phyloP scores from a whole-genome alignment of 1,140 invertebrate genomes.

The Lepidurus arcticus region DNA sequence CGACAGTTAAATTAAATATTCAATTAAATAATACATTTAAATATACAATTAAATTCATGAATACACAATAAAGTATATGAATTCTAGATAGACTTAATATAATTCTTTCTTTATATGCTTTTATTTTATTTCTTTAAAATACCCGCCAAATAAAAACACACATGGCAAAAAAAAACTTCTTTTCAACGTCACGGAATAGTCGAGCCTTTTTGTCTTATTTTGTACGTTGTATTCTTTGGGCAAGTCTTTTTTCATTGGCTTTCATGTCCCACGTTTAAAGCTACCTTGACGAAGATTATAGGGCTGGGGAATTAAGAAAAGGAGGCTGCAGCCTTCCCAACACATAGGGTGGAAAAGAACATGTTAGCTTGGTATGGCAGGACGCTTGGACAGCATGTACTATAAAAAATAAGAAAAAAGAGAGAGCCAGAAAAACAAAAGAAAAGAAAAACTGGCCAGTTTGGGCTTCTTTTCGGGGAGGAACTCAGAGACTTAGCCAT shows the following conservation, averaged over 20 bases:
- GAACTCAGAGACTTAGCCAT: too few relatives aligned
- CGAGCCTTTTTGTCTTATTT: neutral
- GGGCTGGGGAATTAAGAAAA: constrained; percentile 7
- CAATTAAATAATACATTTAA: too few relatives aligned
- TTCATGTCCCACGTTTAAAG: neutral
- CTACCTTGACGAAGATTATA: constrained; percentile 22
- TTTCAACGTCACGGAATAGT: neutral
- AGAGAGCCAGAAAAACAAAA: neutral
- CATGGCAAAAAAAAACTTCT: neutral
- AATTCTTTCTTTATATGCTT: neutral
- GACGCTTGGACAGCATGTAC: neutral
- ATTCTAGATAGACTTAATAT: too few relatives aligned
- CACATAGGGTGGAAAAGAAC: constrained; percentile 18
- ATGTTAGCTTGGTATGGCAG: constrained; percentile 5
- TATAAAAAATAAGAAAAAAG: too few relatives aligned
- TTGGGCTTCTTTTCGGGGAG: neutral
- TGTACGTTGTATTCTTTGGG: neutral
- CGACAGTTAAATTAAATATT: too few relatives aligned
- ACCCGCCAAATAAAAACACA: neutral
- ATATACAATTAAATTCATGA: too few relatives aligned
- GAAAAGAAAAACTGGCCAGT: neutral
- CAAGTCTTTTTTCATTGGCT: neutral
- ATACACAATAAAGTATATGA: too few relatives aligned
- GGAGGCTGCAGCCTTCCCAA: constrained; percentile 8
- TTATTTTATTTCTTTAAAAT: neutral